Evolutionary conservation across 2,888 invertebrate species (phyloP).

Genomic region (Limnephilus marmoratus): DNA sequence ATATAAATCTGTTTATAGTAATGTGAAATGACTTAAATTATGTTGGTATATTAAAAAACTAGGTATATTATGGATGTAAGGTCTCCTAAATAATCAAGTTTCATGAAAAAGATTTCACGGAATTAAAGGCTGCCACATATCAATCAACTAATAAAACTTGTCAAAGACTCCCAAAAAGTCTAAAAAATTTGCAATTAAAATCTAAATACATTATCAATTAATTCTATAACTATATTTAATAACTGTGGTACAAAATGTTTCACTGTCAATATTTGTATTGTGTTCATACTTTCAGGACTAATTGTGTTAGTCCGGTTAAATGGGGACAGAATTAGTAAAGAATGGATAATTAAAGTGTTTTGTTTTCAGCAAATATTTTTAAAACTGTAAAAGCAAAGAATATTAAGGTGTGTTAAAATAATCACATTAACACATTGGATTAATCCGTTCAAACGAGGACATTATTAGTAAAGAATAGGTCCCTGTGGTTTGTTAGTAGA

Average conservation of each 20-base stretch:
- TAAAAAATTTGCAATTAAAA: slow-evolving; percentile 46
- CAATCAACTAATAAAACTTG: background rate
- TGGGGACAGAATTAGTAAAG: background rate
- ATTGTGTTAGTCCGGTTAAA: background rate
- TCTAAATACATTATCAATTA: slow-evolving; percentile 33
- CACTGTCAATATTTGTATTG: slow-evolving; percentile 25
- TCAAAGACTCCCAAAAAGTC: slow-evolving; percentile 54
- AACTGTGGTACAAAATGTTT: slow-evolving; percentile 53
- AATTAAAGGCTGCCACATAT: background rate
- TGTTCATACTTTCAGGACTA: background rate
- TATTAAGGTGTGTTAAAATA: too few relatives aligned
- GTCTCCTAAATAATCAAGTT: background rate
- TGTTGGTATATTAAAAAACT: background rate
- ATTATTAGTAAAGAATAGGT: background rate
- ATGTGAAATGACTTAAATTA: background rate
- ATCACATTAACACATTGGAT: background rate
- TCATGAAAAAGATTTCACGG: background rate
- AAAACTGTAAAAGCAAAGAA: too few relatives aligned
- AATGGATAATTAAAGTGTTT: background rate
- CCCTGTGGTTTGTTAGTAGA: too few relatives aligned
- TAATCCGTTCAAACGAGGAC: background rate
- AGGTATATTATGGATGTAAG: background rate
- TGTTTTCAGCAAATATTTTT: too few relatives aligned
- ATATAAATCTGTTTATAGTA: too few relatives aligned
- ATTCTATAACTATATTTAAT: slow-evolving; percentile 41